These are phyloP conservation scores for Ophioninae sp. DNA, from an alignment of 2,888 invertebrate genomes.

Conservation along the genomic window DNA sequence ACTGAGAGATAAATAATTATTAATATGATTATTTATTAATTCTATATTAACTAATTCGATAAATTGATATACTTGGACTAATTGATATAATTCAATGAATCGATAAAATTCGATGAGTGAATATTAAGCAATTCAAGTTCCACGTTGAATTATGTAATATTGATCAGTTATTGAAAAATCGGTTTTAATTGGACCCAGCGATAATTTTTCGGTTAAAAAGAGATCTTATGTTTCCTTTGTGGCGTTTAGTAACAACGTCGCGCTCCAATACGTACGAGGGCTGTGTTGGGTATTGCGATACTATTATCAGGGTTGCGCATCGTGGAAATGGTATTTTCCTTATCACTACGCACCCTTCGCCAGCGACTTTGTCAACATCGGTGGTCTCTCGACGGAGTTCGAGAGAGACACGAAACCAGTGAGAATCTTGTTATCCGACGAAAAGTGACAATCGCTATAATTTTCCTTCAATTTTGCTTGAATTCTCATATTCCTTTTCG, in stretches of 20 bases:
- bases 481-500: constrained; percentile 11
- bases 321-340: constrained; percentile 99
- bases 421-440: constrained; percentile 76
- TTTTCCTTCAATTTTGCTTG: background rate
- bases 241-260: constrained; percentile 88
- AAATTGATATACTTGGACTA: no score
- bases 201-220: background rate
- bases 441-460: constrained; percentile 10
- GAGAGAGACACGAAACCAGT: constrained; percentile 94
- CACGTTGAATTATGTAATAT: no score
- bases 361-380: constrained; percentile 97
- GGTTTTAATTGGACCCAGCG: no score
- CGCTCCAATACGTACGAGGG: constrained; percentile 96
- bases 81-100: no score
- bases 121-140: no score
- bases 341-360: constrained; percentile 99
- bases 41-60: no score
- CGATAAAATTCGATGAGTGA: no score
- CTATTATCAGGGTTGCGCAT: constrained; percentile 99
- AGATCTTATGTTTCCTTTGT: background rate
- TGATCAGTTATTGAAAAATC: no score
- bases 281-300: constrained; percentile 99
- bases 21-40: no score
- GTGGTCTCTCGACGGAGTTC: constrained; percentile 92
- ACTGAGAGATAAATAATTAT: background rate